Evolutionary conservation across 92 coral and sea anemone species (phyloP), one percentile per base, ranked within the genome.

Genomic region (Epizoanthus stellaris): DNA sequence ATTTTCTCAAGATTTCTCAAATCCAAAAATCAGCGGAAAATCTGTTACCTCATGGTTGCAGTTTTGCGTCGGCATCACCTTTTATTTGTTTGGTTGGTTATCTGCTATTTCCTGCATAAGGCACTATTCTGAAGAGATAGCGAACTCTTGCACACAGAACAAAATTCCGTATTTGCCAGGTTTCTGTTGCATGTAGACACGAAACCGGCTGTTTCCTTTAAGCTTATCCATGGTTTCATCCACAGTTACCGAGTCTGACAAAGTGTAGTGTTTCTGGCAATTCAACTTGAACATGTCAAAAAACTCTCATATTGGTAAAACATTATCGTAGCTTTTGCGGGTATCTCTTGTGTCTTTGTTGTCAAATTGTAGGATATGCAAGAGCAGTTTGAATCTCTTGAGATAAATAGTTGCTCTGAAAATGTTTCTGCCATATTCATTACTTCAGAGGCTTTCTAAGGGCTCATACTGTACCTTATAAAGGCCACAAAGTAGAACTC

Each of bases 111-210:
- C 68, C 39, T 2, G 68, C 39, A 6, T 64, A 70, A 12, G 56
- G 56, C 3, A 70, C 17, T 25, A 70, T 70, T 21, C 56, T 52
- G 56, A 39, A 25, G 53, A 70, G 23, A 13, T 70, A 70, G 12
- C 75, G 5, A 70, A 38, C 74, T 10, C 20, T 23, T 38, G 25
- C 25, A 40, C 75, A 38, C 56, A 15, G 42, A 70, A 70, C 13
- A 70, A 53, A 40, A 40, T 40, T 11, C 75, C 75, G 17, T 70
- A 70, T 25, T 70, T 70, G 12, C 75, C 75, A 38, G 75, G 75
- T 54, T 70, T 70, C 11, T 70, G 75, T 40, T 21, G 75, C 75
- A 70, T 70, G n/a, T 40, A 70, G 0, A 70, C 1, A 16, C 56
- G 54, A 42, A 70, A 70, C 2, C 42, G 39, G 7, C 75, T 39